phyloP scores from a whole-genome alignment of 1,140 invertebrate genomes.

The Drosophila sp. region DNA sequence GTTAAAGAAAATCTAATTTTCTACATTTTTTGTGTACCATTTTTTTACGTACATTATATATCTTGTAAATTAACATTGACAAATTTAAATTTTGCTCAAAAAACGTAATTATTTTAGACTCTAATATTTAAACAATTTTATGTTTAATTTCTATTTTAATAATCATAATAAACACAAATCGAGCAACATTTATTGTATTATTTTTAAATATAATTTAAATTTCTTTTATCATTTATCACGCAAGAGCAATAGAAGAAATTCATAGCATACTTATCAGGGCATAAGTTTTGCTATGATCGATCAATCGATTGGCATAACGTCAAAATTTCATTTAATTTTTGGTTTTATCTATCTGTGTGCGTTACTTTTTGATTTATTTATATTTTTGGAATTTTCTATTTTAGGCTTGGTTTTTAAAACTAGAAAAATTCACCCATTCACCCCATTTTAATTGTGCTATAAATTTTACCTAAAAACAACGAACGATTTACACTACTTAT shows the following conservation, averaged over 20 bases:
- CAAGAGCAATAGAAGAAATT: slow-evolving; percentile 18
- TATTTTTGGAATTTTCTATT: slow-evolving; percentile 68
- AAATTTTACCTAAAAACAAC: slow-evolving; percentile 44
- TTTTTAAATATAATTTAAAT: slow-evolving; percentile 24
- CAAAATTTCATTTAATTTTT: slow-evolving; percentile 10
- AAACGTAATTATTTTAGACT: slow-evolving; percentile 43
- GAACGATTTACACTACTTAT: slow-evolving; percentile 48
- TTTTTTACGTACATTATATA: slow-evolving; percentile 24
- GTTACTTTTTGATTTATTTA: background rate
- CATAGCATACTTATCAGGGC: slow-evolving; percentile 59
- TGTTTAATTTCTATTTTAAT: slow-evolving; percentile 42
- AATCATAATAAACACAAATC: slow-evolving; percentile 36
- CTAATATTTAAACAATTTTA: slow-evolving; percentile 50
- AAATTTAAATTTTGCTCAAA: slow-evolving; percentile 30
- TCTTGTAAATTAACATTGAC: slow-evolving; percentile 47
- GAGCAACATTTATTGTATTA: slow-evolving; percentile 50
- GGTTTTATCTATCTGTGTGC: background rate
- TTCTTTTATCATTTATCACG: slow-evolving; percentile 19
- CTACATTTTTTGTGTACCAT: slow-evolving; percentile 45
- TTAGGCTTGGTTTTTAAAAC: slow-evolving; percentile 72
- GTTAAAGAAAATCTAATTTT: slow-evolving; percentile 45
- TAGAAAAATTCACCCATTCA: slow-evolving; percentile 59
- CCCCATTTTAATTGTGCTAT: slow-evolving; percentile 42
- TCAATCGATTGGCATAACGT: slow-evolving; percentile 15
- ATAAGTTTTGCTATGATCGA: slow-evolving; percentile 51